These are phyloP conservation scores for Phoxinus dragarum DNA, from an alignment of 2,797 vertebrate genomes.

Conservation along the genomic window DNA sequence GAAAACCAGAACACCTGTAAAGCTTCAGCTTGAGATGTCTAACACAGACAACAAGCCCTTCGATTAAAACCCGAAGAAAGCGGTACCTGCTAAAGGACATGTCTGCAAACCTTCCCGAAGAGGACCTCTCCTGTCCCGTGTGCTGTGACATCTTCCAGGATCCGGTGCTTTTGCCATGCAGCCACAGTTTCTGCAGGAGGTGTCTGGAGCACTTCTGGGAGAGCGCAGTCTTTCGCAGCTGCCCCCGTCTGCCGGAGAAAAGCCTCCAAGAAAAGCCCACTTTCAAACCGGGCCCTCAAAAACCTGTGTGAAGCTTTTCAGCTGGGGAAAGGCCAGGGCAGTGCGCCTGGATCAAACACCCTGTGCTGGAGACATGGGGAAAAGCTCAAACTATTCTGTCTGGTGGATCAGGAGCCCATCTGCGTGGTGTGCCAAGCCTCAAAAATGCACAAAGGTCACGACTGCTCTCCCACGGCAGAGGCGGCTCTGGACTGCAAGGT, in stretches of 20 bases:
- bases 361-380: slow-evolving; percentile 74
- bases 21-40: slow-evolving; percentile 18
- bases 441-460: slow-evolving; percentile 75
- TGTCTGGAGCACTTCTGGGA: slow-evolving; percentile 76
- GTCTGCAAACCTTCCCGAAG: slow-evolving; percentile 72
- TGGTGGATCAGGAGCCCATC: slow-evolving; percentile 75
- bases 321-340: slow-evolving; percentile 50
- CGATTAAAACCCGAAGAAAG: slow-evolving; percentile 48
- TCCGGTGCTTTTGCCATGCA: slow-evolving; percentile 78
- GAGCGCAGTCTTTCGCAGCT: slow-evolving; percentile 61
- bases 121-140: slow-evolving; percentile 78
- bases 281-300: slow-evolving; percentile 77
- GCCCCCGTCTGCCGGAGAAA: slow-evolving; percentile 78
- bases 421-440: slow-evolving; percentile 79
- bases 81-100: slow-evolving; percentile 37
- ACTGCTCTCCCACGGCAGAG: slow-evolving; percentile 74
- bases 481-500: slow-evolving; percentile 78
- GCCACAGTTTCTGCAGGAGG: slow-evolving; percentile 80
- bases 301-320: slow-evolving; percentile 77
- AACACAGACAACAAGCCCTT: neutral
- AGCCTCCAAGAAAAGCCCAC: slow-evolving; percentile 65
- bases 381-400: slow-evolving; percentile 78
- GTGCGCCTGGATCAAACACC: slow-evolving; percentile 52
- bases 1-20: slow-evolving; percentile 44
- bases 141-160: slow-evolving; percentile 80